Conservation (phyloP, 2,797 vertebrate genomes). For the Bovichtus variegatus region DNA sequence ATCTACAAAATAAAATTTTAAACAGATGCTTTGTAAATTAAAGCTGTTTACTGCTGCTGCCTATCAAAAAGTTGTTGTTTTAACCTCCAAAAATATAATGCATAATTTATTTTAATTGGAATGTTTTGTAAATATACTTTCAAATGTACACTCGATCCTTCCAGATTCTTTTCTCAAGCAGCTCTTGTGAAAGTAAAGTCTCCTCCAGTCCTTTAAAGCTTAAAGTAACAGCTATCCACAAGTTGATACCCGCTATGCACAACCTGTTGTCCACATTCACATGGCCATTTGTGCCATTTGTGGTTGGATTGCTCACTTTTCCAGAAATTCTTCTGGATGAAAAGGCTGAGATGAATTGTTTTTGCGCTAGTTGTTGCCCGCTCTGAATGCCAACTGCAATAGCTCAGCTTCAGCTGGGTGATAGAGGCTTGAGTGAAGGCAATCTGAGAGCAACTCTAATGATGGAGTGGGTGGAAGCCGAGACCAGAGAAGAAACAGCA, state of each 20-base stretch:
- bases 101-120: neutral
- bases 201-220: conserved; percentile 24
- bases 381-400: conserved; percentile 70
- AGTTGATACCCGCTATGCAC: conserved; percentile 15
- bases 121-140: too few relatives aligned
- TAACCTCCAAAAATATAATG: conserved; percentile 13
- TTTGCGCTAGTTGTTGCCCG: conserved; percentile 51
- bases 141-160: neutral
- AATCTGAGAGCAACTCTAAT: conserved; percentile 76
- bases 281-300: conserved; percentile 36
- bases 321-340: conserved; percentile 59
- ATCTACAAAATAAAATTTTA: too few relatives aligned
- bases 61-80: conserved; percentile 19
- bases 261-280: conserved; percentile 54
- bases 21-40: conserved; percentile 9
- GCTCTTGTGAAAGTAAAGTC: conserved; percentile 18
- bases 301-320: conserved; percentile 62
- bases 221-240: conserved; percentile 13
- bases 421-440: conserved; percentile 76
- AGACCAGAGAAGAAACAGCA: conserved; percentile 79
- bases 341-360: conserved; percentile 74
- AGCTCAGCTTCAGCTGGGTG: conserved; percentile 73
- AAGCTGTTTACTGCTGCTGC: conserved; percentile 12
- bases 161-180: neutral
- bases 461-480: conserved; percentile 81